These are phyloP conservation scores for Neodon shergylaensis DNA, from an alignment of 2,113 vertebrate species.

Conservation along the genomic window DNA sequence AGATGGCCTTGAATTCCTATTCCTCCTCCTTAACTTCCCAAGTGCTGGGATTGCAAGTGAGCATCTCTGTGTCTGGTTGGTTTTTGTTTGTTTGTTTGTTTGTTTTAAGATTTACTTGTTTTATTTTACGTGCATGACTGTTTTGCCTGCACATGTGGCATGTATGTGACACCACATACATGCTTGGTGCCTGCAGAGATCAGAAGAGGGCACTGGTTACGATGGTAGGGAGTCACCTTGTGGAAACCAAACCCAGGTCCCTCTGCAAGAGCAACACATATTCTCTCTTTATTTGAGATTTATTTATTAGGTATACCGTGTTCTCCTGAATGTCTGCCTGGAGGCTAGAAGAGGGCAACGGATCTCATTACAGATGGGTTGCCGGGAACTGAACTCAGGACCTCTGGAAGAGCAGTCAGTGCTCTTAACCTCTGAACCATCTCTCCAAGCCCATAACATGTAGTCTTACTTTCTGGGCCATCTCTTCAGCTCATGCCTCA, in stretches of 20 bases:
- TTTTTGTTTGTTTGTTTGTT: too few species aligned
- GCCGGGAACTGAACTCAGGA: too few species aligned
- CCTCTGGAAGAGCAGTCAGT: too few species aligned
- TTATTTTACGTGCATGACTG: not conserved
- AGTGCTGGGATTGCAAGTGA: not conserved
- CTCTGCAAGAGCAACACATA: not conserved
- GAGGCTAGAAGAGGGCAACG: too few species aligned
- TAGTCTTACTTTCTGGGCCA: not conserved
- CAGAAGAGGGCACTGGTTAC: not conserved
- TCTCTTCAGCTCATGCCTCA: not conserved
- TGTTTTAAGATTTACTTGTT: not conserved
- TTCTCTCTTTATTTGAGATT: too few species aligned
- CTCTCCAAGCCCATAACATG: too few species aligned
- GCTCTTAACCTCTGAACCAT: too few species aligned
- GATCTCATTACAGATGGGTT: too few species aligned
- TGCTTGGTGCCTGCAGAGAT: not conserved
- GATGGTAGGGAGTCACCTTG: not conserved
- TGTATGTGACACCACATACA: not conserved
- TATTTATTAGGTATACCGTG: too few species aligned
- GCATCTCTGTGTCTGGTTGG: not conserved
- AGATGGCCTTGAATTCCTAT: not conserved
- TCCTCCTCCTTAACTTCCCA: not conserved
- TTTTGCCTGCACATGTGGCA: not conserved
- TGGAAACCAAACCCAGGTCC: not conserved
- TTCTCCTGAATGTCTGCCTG: too few species aligned